phyloP scores from a whole-genome alignment of 2,888 invertebrate species.

The Synergus umbraculus region DNA sequence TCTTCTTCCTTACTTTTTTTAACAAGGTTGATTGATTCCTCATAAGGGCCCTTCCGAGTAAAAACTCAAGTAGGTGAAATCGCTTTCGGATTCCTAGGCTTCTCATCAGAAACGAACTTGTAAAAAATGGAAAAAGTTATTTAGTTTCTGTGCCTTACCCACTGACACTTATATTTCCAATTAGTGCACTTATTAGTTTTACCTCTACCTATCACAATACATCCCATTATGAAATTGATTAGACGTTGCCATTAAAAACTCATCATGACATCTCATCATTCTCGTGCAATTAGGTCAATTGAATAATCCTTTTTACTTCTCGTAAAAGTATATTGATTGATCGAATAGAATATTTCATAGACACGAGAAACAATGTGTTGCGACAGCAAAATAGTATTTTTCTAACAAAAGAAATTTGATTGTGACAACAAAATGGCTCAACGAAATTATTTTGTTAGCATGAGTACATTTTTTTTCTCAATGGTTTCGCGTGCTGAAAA shows the following conservation, averaged over 20 bases:
- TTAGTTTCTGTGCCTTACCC: neutral
- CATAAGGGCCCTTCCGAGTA: neutral
- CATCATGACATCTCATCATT: slow-evolving; percentile 16
- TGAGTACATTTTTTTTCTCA: neutral
- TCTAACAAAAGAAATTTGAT: too few species aligned
- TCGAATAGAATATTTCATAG: too few species aligned
- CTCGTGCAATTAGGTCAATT: slow-evolving; percentile 17
- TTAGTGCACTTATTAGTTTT: neutral
- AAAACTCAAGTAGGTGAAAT: too few species aligned
- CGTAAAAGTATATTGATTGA: neutral
- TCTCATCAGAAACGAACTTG: too few species aligned
- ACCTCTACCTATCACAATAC: neutral
- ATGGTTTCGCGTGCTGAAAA: neutral
- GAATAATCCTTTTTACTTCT: slow-evolving; percentile 7
- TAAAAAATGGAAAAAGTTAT: too few species aligned
- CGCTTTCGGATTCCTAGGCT: neutral
- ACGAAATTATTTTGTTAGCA: too few species aligned
- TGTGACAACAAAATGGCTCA: too few species aligned
- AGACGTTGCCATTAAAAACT: neutral
- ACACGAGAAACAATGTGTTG: too few species aligned
- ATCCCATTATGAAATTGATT: neutral
- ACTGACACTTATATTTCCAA: neutral
- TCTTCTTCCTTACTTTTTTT: neutral
- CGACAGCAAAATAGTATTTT: too few species aligned
- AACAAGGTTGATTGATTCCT: neutral